phyloP scores from a whole-genome alignment of 2,113 vertebrate species.

The Dasyurus viverrinus region DNA sequence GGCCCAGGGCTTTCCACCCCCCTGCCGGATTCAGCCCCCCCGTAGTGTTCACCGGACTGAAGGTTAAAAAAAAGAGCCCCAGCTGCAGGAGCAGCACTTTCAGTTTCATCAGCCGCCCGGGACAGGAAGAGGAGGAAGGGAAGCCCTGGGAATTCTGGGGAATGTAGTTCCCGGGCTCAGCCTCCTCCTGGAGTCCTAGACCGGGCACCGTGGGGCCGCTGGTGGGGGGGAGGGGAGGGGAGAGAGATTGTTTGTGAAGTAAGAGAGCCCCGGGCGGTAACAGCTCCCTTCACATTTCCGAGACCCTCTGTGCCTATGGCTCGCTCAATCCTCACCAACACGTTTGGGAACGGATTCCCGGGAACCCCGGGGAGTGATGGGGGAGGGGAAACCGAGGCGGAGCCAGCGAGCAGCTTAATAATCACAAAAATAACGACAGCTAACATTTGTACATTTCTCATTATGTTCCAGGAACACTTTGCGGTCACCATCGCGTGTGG shows the following conservation, averaged over 20 bases:
- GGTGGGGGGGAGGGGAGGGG: not conserved
- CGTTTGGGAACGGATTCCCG: too few species aligned
- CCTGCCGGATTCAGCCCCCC: not conserved
- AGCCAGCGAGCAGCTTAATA: not conserved
- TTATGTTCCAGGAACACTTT: too few species aligned
- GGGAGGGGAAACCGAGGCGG: not conserved
- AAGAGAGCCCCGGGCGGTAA: not conserved
- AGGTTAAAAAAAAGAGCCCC: constrained; percentile 62
- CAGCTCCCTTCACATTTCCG: not conserved
- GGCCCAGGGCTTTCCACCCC: not conserved
- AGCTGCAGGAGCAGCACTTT: constrained; percentile 33
- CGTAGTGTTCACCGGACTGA: constrained; percentile 28
- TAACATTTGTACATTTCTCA: not conserved
- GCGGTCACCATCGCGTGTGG: too few species aligned
- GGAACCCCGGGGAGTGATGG: too few species aligned
- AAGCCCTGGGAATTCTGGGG: constrained; percentile 80
- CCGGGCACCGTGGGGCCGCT: too few species aligned
- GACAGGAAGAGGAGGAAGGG: constrained; percentile 52
- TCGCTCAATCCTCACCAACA: not conserved
- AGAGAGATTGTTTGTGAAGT: not conserved
- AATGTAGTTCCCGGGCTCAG: constrained; percentile 11
- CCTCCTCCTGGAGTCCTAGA: too few species aligned
- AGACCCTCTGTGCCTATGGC: too few species aligned
- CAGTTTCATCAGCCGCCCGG: constrained; percentile 70
- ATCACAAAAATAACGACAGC: too few species aligned